phyloP scores from a whole-genome alignment of 2,888 invertebrate species.

The Aphodius granarius region DNA sequence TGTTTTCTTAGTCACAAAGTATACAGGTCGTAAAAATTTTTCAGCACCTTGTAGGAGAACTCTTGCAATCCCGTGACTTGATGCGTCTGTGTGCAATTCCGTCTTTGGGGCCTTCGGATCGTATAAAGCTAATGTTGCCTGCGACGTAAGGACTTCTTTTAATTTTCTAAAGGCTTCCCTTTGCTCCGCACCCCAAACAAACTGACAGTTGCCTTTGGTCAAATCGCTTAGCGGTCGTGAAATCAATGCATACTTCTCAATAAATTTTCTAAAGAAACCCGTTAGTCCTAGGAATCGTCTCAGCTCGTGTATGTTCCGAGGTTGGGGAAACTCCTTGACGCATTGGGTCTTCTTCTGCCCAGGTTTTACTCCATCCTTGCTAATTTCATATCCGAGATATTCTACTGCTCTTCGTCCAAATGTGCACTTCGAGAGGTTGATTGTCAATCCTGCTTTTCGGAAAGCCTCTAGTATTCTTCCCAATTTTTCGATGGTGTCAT shows the following conservation, averaged over 20 bases:
- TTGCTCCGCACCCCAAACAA: conserved; percentile 13
- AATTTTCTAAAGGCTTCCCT: conserved; percentile 16
- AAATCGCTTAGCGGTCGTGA: conserved; percentile 27
- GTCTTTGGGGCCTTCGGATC: conserved; percentile 22
- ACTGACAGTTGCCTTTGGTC: conserved; percentile 13
- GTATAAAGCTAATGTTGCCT: conserved; percentile 12
- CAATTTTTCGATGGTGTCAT: not conserved
- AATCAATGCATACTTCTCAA: conserved; percentile 29
- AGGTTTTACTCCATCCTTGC: conserved; percentile 10
- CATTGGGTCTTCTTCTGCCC: conserved; percentile 30
- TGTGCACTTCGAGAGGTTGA: conserved; percentile 39
- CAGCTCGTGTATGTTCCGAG: conserved; percentile 13
- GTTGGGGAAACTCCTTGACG: conserved; percentile 20
- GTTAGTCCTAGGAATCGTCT: conserved; percentile 33
- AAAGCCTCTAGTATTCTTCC: conserved; percentile 25
- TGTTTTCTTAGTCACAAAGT: conserved; percentile 4
- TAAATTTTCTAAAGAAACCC: conserved; percentile 33
- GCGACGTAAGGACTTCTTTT: conserved; percentile 11
- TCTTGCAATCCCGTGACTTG: conserved; percentile 32
- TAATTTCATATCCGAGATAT: conserved; percentile 38
- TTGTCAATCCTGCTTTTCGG: conserved; percentile 34
- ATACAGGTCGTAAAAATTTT: conserved; percentile 15
- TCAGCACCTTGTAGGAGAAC: conserved; percentile 36
- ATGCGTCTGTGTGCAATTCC: conserved; percentile 42
- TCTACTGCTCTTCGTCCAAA: conserved; percentile 35